Conservation (phyloP, 2,797 vertebrate species). For the Cichlasoma orientale region DNA sequence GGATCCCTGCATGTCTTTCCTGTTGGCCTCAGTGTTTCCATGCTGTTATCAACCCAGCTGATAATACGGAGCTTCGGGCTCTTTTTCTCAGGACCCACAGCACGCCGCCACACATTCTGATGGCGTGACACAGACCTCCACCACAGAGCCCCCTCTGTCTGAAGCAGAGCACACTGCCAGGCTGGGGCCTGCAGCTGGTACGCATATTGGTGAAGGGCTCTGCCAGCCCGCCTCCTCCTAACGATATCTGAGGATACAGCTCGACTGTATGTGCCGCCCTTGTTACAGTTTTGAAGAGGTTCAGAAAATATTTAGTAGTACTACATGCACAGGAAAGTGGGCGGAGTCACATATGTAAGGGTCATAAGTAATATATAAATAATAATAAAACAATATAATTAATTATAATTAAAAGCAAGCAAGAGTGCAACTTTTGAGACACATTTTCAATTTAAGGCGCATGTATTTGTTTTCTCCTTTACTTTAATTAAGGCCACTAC, state of each 20-base stretch:
- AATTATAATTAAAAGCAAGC: not conserved
- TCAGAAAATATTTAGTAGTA: not conserved
- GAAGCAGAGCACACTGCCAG: constrained; percentile 52
- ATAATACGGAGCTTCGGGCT: constrained; percentile 77
- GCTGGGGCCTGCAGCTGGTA: constrained; percentile 63
- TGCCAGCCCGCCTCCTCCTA: constrained; percentile 46
- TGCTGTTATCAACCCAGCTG: constrained; percentile 82
- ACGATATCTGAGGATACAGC: constrained; percentile 36
- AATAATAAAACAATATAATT: not conserved
- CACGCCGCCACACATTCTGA: constrained; percentile 71
- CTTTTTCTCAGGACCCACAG: constrained; percentile 79
- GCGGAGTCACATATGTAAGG: not conserved
- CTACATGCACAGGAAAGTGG: not conserved
- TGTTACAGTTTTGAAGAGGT: constrained; percentile 17
- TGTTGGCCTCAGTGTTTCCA: constrained; percentile 85
- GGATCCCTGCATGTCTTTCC: constrained; percentile 82
- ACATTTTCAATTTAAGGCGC: not conserved
- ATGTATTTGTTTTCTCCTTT: not conserved
- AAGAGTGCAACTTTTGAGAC: not conserved
- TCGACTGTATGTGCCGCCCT: not conserved
- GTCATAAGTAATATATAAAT: not conserved
- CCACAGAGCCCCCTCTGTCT: constrained; percentile 74
- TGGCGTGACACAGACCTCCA: constrained; percentile 70
- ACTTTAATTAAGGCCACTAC: not conserved
- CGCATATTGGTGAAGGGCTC: constrained; percentile 57